Base-by-base conservation (phyloP, 2,797 vertebrate species). In the Lepidocolaptes lacrymiger region DNA sequence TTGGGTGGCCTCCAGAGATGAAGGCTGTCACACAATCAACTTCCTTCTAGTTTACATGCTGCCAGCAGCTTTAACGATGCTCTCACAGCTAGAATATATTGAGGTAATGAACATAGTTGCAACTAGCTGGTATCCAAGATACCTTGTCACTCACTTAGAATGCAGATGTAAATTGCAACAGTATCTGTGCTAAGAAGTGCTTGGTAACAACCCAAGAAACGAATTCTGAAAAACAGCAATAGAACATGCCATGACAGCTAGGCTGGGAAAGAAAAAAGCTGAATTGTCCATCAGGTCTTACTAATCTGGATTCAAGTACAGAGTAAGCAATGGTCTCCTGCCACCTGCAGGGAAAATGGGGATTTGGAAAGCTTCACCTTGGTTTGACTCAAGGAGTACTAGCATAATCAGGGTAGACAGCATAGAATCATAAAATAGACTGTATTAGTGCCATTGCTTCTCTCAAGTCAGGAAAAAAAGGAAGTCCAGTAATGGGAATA, bases 321-420 rank as follows among this genome's bases (percentile, higher is more conserved):
- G 15, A 77, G 62, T 5, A 85, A 82, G 39, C 3, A 18, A 61
- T 8, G 4, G 44, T 76, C 59, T 93, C 89, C 85, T 73, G 88
- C 67, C 80, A 88, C 32, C 83, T 93, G 63, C 89, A 95, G 74
- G 74, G 56, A 91, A 83, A 89, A 79, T 0, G 2, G 19, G 27
- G 52, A 93, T 91, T 88, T 67, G 48, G 43, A 88, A 94, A 85
- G 37, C 55, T 74, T 94, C 75, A 52, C 39, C 43, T 76, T 78
- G 6, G 18, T 58, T 77, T 80, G 27, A 75, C 19, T 91, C 16
- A 46, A 85, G 36, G 5, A 80, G 34, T 21, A 77, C 20, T 17
- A 28, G 37, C 58, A 89, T 41, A 64, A 73, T 22, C 3, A 2
- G 11, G 23, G 41, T 10, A 84, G 46, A 37, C 13, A 73, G 21